Conservation (phyloP, 2,113 vertebrate genomes). For the Clarias magur region DNA sequence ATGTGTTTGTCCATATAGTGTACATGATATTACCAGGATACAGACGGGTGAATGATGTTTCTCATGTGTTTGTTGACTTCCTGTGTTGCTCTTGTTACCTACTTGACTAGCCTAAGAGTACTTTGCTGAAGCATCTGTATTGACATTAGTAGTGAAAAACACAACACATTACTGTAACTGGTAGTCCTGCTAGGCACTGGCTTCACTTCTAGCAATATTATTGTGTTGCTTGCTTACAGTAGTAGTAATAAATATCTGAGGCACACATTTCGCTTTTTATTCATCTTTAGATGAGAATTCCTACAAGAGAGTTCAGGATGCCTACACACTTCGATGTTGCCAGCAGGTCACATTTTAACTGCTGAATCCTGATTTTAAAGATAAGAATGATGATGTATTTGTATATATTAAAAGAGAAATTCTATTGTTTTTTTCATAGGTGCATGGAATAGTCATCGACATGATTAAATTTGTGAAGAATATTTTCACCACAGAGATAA, state of each 20-base stretch:
- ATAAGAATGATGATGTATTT: constrained; percentile 29
- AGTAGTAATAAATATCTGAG: background rate
- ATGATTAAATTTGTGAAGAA: constrained; percentile 92
- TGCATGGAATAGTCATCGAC: constrained; percentile 91
- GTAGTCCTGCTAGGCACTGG: background rate
- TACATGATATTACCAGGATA: background rate
- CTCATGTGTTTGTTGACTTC: too few species aligned
- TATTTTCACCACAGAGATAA: constrained; percentile 93
- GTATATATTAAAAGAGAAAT: background rate
- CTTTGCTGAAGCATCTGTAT: too few species aligned
- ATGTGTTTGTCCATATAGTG: too few species aligned
- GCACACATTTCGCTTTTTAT: background rate
- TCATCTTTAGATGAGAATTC: constrained; percentile 48
- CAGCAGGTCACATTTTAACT: constrained; percentile 82
- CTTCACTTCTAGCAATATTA: background rate
- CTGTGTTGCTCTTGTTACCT: too few species aligned
- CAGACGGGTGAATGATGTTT: background rate
- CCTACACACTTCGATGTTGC: constrained; percentile 94
- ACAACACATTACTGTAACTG: background rate
- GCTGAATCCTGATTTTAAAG: background rate
- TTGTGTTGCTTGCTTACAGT: background rate
- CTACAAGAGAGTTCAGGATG: constrained; percentile 93
- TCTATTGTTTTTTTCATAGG: constrained; percentile 66
- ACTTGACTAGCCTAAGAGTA: too few species aligned
- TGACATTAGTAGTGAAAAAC: too few species aligned